phyloP scores from a whole-genome alignment of 1,140 invertebrate genomes.

The Philopotamus ludificatus region DNA sequence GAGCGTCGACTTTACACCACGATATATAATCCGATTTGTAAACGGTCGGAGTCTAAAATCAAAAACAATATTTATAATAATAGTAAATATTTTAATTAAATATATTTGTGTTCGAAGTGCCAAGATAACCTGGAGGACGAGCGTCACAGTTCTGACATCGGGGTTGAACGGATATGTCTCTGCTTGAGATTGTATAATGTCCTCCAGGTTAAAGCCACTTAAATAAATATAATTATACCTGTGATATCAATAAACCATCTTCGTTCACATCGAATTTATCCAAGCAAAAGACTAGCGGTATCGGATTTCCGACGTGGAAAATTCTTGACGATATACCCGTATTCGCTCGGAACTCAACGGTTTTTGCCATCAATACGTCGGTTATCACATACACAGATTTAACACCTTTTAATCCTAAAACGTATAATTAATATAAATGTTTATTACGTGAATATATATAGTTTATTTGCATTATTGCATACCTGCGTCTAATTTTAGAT shows the following conservation, averaged over 20 bases:
- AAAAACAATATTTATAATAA: constrained; percentile 40
- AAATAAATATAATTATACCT: not conserved
- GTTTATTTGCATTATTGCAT: not conserved
- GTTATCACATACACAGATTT: constrained; percentile 56
- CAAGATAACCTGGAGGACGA: too few species aligned
- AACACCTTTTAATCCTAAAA: constrained; percentile 50
- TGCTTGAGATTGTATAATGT: too few species aligned
- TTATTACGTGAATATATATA: not conserved
- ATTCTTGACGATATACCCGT: constrained; percentile 52
- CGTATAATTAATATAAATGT: not conserved
- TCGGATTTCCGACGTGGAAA: constrained; percentile 53
- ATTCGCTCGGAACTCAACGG: constrained; percentile 54
- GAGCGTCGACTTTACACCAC: constrained; percentile 51
- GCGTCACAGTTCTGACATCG: too few species aligned
- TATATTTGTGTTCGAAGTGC: too few species aligned
- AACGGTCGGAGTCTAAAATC: constrained; percentile 50
- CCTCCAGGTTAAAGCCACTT: not conserved
- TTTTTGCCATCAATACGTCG: constrained; percentile 53
- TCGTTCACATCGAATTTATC: constrained; percentile 52
- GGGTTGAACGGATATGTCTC: too few species aligned
- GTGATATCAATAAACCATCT: constrained; percentile 48
- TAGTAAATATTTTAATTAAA: constrained; percentile 41
- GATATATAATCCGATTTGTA: constrained; percentile 50
- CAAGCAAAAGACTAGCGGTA: constrained; percentile 52
- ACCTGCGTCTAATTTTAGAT: constrained; percentile 44